Evolutionary conservation across 2,113 vertebrate species (phyloP).

Genomic region (Chiloscyllium plagiosum): DNA sequence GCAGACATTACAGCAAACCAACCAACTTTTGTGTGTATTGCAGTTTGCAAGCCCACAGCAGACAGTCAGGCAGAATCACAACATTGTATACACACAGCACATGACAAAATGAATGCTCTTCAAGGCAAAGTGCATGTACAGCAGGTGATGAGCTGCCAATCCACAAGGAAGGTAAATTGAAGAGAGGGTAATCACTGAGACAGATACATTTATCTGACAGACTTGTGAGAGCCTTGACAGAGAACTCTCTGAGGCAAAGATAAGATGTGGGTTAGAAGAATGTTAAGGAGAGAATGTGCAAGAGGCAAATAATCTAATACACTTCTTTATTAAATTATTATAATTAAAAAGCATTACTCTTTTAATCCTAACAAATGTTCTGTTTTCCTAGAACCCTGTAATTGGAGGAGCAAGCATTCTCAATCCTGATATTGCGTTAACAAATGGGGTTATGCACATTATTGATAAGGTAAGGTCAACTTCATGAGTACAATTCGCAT

Average conservation of each 20-base stretch:
- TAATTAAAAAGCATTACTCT: background rate
- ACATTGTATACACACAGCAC: too few species aligned
- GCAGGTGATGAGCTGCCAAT: too few species aligned
- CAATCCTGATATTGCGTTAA: constrained; percentile 62
- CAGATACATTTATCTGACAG: too few species aligned
- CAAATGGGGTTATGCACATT: constrained; percentile 80
- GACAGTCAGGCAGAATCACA: too few species aligned
- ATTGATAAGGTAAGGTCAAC: constrained; percentile 66
- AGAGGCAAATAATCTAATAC: background rate
- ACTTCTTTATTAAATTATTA: background rate
- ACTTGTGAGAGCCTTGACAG: background rate
- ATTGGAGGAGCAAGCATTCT: constrained; percentile 65
- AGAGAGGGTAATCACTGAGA: background rate
- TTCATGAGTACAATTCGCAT: background rate
- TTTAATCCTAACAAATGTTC: background rate
- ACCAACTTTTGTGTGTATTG: too few species aligned
- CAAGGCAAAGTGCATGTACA: too few species aligned
- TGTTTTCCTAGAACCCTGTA: constrained; percentile 56
- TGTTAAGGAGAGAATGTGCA: background rate
- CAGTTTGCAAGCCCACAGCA: too few species aligned
- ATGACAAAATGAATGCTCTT: too few species aligned
- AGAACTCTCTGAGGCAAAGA: background rate
- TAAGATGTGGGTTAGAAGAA: background rate
- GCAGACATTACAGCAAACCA: too few species aligned
- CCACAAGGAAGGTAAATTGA: background rate